phyloP scores from a whole-genome alignment of 1,140 invertebrate species.

The Zophobas atratus region DNA sequence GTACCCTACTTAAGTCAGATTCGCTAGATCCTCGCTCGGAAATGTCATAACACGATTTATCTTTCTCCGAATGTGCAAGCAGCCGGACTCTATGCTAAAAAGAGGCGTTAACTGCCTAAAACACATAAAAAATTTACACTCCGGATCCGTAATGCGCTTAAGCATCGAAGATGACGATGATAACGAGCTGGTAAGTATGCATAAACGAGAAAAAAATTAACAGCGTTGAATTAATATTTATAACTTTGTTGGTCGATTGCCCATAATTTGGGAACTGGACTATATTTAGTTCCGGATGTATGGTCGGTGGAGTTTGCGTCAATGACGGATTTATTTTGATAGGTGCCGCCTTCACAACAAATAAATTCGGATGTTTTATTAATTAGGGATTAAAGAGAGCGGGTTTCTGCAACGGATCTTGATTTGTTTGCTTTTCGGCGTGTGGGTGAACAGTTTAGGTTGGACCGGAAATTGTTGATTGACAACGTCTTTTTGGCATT shows the following conservation, averaged over 20 bases:
- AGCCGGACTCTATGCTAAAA: conserved; percentile 71
- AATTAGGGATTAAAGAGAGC: no score
- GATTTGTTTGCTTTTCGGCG: no score
- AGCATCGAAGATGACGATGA: conserved; percentile 70
- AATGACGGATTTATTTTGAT: background rate
- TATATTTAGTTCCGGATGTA: conserved; percentile 37
- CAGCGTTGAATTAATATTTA: background rate
- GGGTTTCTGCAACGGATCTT: no score
- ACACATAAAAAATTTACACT: conserved; percentile 67
- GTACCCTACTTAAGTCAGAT: no score
- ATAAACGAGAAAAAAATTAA: no score
- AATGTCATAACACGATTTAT: background rate
- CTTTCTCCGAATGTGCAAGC: conserved; percentile 52
- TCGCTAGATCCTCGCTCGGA: no score
- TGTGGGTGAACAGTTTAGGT: no score
- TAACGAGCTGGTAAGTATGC: conserved; percentile 74
- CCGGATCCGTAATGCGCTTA: conserved; percentile 67
- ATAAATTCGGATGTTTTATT: background rate
- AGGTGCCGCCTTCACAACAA: conserved; percentile 1
- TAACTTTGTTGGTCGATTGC: background rate
- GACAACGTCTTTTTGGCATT: no score
- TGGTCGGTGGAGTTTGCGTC: background rate
- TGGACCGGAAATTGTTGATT: no score
- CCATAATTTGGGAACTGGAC: background rate
- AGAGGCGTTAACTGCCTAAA: conserved; percentile 70